These are phyloP conservation scores for Drosophila repleta DNA, from an alignment of 1,140 invertebrate species.

Conservation along the genomic window DNA sequence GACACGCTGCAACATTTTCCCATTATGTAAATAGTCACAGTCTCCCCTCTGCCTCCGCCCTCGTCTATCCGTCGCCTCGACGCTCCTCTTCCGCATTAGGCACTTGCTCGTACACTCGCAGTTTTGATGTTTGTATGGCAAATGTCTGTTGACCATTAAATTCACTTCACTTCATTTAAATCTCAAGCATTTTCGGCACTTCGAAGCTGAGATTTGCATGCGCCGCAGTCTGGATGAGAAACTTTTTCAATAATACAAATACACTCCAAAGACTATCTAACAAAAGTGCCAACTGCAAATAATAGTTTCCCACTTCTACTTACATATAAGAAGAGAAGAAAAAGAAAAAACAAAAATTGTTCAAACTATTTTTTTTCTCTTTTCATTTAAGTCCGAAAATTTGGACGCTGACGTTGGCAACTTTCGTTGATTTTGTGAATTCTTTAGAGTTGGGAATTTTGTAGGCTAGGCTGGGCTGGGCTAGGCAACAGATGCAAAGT, in stretches of 20 bases:
- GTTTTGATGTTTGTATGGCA: conserved; percentile 59
- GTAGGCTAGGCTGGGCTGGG: background rate
- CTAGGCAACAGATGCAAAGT: background rate
- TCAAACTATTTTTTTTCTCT: conserved; percentile 19
- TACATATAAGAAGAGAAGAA: conserved; percentile 14
- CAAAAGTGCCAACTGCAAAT: conserved; percentile 73
- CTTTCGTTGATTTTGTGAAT: conserved; percentile 52
- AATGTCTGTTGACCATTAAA: conserved; percentile 83
- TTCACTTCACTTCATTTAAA: conserved; percentile 83
- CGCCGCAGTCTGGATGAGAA: conserved; percentile 42
- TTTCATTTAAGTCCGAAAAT: conserved; percentile 8
- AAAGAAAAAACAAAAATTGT: conserved; percentile 18
- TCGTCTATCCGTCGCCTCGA: background rate
- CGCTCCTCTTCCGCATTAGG: conserved; percentile 9
- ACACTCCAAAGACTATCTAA: conserved; percentile 44
- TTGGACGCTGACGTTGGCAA: conserved; percentile 59
- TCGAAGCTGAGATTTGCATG: conserved; percentile 47
- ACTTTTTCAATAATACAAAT: conserved; percentile 77
- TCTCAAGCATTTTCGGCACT: conserved; percentile 68
- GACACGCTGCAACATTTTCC: conserved; percentile 31
- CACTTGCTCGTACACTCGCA: conserved; percentile 16
- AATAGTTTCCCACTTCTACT: conserved; percentile 55
- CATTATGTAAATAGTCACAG: conserved; percentile 58
- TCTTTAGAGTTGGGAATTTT: conserved; percentile 31
- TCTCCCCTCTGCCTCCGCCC: background rate